A percentile compares a stretch with the other conserved stretches of the same genome.
Evolutionary conservation across 2,888 invertebrate species (phyloP).

Genomic region (Amiota minor): DNA sequence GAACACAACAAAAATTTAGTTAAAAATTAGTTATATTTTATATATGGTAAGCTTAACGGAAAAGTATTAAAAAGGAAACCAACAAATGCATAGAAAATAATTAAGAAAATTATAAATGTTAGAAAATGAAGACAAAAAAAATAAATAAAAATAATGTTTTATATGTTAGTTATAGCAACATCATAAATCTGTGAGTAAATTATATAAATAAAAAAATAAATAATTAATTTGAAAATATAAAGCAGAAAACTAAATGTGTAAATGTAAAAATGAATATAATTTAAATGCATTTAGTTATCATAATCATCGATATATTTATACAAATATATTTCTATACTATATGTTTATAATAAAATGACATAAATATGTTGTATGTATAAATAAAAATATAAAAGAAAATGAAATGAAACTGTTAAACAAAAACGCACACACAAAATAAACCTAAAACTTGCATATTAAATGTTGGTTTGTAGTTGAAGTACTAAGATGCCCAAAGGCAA

Average conservation of each 20-base stretch:
- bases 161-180: constrained; percentile 37
- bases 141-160: constrained; percentile 43
- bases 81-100: constrained; percentile 24
- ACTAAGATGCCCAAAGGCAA: constrained; percentile 8
- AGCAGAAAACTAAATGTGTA: constrained; percentile 25
- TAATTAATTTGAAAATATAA: constrained; percentile 33
- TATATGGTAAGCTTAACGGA: constrained; percentile 40
- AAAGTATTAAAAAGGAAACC: constrained; percentile 29
- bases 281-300: constrained; percentile 48
- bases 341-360: constrained; percentile 32
- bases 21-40: constrained; percentile 47
- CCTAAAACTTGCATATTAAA: not conserved
- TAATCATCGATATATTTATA: constrained; percentile 41
- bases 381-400: constrained; percentile 35
- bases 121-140: constrained; percentile 27
- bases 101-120: constrained; percentile 26
- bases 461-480: not conserved
- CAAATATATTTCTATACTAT: constrained; percentile 30
- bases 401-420: too few relatives aligned
- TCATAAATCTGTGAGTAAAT: constrained; percentile 29
- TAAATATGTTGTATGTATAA: constrained; percentile 36
- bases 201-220: constrained; percentile 31
- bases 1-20: constrained; percentile 30
- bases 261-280: constrained; percentile 41
- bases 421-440: constrained; percentile 19